Evolutionary conservation across 2,888 invertebrate species (phyloP).

Genomic region (Drosophila rubida): DNA sequence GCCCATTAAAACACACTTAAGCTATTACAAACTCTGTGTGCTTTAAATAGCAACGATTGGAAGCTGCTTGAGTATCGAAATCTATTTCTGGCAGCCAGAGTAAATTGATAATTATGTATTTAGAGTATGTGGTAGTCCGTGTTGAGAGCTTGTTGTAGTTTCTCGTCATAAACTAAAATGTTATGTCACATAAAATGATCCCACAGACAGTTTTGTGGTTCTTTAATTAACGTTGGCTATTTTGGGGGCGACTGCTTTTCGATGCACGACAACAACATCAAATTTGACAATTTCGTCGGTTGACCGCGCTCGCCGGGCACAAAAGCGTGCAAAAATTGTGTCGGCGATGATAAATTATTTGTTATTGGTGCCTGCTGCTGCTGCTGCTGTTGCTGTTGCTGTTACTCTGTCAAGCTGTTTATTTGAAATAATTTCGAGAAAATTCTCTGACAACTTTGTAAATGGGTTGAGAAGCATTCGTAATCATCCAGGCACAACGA

Average conservation of each 20-base stretch:
- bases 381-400: slow-evolving; percentile 17
- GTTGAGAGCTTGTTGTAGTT: background rate
- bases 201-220: slow-evolving; percentile 41
- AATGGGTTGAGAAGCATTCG: slow-evolving; percentile 6
- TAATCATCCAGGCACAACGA: slow-evolving; percentile 1
- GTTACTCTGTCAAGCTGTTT: slow-evolving; percentile 33
- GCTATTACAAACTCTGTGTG: background rate
- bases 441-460: slow-evolving; percentile 12
- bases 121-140: slow-evolving; percentile 11
- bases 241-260: slow-evolving; percentile 40
- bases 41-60: background rate
- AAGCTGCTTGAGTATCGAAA: background rate
- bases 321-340: slow-evolving; percentile 61
- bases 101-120: background rate
- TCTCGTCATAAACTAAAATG: slow-evolving; percentile 8
- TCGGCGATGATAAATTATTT: slow-evolving; percentile 59
- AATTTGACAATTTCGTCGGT: slow-evolving; percentile 65
- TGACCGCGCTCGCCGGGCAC: slow-evolving; percentile 49
- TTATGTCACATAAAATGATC: slow-evolving; percentile 35
- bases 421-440: slow-evolving; percentile 40
- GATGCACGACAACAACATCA: slow-evolving; percentile 37
- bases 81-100: background rate
- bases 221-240: slow-evolving; percentile 57
- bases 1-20: slow-evolving; percentile 1
- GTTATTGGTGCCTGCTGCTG: slow-evolving; percentile 24